Percentiles rank a stretch among this genome's conserved stretches.
Evolutionary conservation across 2,888 invertebrate genomes (phyloP).

Genomic region (Tachina fera): DNA sequence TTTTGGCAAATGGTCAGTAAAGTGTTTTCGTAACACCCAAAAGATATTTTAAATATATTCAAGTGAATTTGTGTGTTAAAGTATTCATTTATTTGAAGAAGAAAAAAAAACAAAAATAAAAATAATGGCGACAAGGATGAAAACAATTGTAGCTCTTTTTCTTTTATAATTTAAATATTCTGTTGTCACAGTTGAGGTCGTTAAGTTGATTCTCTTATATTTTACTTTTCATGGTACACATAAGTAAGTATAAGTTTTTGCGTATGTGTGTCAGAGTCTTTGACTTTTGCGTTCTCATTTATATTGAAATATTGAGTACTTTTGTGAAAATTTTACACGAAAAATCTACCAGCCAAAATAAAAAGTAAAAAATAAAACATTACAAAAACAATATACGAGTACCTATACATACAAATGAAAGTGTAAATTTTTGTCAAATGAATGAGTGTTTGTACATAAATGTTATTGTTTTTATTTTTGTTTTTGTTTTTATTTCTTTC

Average conservation of each 20-base stretch:
- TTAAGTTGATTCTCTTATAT: background rate
- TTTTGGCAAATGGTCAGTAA: constrained; percentile 69
- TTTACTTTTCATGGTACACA: background rate
- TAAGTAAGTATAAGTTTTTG: background rate
- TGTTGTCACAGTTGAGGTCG: constrained; percentile 18
- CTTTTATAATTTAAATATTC: constrained; percentile 37
- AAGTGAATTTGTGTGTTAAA: constrained; percentile 35
- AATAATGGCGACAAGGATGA: background rate
- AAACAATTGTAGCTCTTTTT: constrained; percentile 6
- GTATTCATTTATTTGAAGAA: constrained; percentile 35
- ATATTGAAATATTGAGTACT: constrained; percentile 54
- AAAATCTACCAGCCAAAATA: background rate
- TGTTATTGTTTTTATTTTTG: background rate
- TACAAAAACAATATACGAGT: background rate
- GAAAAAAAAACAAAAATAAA: background rate
- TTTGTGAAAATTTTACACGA: constrained; percentile 1
- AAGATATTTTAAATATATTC: constrained; percentile 30
- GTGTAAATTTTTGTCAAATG: constrained; percentile 26
- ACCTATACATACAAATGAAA: constrained; percentile 7
- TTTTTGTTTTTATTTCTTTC: background rate
- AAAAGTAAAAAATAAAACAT: background rate
- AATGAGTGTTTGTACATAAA: background rate
- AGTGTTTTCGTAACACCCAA: constrained; percentile 58
- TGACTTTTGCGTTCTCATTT: constrained; percentile 44
- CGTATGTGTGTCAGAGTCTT: constrained; percentile 4